phyloP scores from a whole-genome alignment of 2,797 vertebrate species.

The Brachyrhaphis roseni region DNA sequence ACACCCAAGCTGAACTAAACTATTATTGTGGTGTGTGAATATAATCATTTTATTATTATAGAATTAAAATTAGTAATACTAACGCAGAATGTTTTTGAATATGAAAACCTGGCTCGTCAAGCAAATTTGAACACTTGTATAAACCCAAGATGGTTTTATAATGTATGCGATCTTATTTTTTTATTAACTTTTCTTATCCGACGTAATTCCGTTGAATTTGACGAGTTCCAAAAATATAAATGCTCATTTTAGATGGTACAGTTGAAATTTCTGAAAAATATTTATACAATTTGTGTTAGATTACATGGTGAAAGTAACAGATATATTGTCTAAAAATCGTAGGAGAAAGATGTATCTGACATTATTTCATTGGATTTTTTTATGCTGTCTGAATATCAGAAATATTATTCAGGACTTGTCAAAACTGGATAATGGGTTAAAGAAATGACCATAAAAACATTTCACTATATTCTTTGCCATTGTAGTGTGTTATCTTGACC shows the following conservation, averaged over 20 bases:
- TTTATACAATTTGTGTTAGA: not conserved
- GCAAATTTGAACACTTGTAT: not conserved
- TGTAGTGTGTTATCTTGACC: constrained; percentile 44
- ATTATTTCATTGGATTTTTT: not conserved
- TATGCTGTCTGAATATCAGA: not conserved
- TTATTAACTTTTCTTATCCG: not conserved
- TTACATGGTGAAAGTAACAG: not conserved
- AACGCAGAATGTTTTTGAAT: not conserved
- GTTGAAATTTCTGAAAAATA: not conserved
- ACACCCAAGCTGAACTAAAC: not conserved
- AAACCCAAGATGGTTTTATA: not conserved
- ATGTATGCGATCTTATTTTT: not conserved
- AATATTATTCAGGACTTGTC: not conserved
- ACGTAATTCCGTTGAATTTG: not conserved
- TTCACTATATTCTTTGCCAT: not conserved
- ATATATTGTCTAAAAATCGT: not conserved
- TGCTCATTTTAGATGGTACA: not conserved
- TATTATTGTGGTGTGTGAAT: not conserved
- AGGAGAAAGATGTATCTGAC: not conserved
- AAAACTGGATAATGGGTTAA: not conserved
- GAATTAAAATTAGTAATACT: not conserved
- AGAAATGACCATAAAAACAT: not conserved
- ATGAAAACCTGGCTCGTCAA: not conserved
- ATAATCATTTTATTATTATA: not conserved
- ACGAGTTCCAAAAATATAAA: not conserved